Percentiles rank a stretch among this genome's conserved stretches.
Evolutionary conservation across 1,140 invertebrate species (phyloP).

Genomic region (Lysiphlebus fabarum): DNA sequence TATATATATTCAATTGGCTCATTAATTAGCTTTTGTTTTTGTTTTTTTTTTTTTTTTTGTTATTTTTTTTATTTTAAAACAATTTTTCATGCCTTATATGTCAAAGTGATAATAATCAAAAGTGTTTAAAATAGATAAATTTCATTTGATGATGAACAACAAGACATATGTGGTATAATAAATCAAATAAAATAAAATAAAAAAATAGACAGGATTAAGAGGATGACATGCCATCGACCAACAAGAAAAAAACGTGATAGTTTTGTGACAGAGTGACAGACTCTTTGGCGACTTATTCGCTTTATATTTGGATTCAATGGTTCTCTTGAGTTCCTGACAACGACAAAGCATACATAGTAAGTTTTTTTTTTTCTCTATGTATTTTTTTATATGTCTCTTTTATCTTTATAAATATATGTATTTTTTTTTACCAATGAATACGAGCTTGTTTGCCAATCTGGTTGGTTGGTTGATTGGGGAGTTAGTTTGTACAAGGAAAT

Average conservation of each 20-base stretch:
- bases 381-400: constrained; percentile 4
- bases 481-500: background rate
- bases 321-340: constrained; percentile 26
- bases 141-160: too few species aligned
- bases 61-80: too few species aligned
- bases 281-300: constrained; percentile 7
- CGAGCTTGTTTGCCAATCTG: background rate
- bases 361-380: background rate
- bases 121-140: too few species aligned
- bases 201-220: background rate
- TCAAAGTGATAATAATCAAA: too few species aligned
- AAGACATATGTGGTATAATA: too few species aligned
- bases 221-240: constrained; percentile 23
- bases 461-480: background rate
- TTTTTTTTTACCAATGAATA: background rate
- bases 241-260: constrained; percentile 26
- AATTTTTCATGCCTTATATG: too few species aligned
- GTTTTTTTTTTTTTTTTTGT: too few species aligned
- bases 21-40: too few species aligned
- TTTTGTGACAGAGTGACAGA: constrained; percentile 8
- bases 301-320: constrained; percentile 14
- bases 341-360: constrained; percentile 14
- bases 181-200: too few species aligned
- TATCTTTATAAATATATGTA: background rate
- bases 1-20: too few species aligned